Evolutionary conservation across 30 jellyfish, hydroid and myxozoan species (phyloP).

Genomic region (Cassiopea xamachana): DNA sequence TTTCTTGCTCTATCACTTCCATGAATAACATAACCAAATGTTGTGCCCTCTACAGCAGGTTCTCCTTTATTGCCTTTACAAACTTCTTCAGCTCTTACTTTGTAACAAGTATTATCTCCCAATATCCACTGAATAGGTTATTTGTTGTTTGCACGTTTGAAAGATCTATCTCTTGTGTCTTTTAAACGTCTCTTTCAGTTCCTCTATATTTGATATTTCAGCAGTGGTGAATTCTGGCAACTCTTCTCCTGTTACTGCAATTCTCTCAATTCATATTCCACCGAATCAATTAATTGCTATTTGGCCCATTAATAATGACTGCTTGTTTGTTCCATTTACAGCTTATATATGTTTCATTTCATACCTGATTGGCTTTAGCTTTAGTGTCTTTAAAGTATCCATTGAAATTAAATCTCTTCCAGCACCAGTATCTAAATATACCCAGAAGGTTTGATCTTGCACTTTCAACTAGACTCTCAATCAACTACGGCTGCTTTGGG

Average conservation of each 20-base stretch:
- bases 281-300: conserved; percentile 39
- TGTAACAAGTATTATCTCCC: conserved; percentile 54
- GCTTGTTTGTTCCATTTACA: conserved; percentile 45
- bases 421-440: conserved; percentile 56
- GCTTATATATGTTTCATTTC: conserved; percentile 3
- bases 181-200: conserved; percentile 61
- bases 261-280: conserved; percentile 49
- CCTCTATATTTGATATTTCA: conserved; percentile 46
- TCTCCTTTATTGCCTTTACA: conserved; percentile 50
- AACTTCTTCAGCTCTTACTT: conserved; percentile 35
- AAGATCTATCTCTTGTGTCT: conserved; percentile 49
- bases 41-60: conserved; percentile 61
- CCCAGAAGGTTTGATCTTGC: conserved; percentile 50
- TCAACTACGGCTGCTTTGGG: conserved; percentile 19
- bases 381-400: conserved; percentile 48
- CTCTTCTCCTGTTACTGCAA: conserved; percentile 65
- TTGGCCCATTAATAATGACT: conserved; percentile 41
- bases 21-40: conserved; percentile 40
- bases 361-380: conserved; percentile 4
- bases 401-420: conserved; percentile 61
- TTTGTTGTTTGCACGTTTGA: conserved; percentile 32
- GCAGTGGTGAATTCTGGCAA: conserved; percentile 51
- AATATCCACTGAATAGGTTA: conserved; percentile 25
- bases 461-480: conserved; percentile 33
- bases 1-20: conserved; percentile 13